phyloP scores from a whole-genome alignment of 2,797 vertebrate genomes.

The Pelochelys cantorii region DNA sequence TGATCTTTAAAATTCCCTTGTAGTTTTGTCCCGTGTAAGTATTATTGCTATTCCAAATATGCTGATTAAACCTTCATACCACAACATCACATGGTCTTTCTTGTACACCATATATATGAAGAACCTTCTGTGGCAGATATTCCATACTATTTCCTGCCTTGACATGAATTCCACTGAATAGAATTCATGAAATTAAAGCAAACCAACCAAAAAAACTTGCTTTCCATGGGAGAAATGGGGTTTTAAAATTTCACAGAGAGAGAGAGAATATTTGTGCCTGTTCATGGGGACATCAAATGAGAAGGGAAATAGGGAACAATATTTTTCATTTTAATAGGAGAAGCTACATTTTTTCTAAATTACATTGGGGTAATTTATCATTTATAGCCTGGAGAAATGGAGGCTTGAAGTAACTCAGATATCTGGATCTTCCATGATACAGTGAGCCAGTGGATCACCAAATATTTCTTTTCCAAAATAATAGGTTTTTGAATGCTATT shows the following conservation, averaged over 20 bases:
- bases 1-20: not conserved
- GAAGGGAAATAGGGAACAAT: constrained; percentile 30
- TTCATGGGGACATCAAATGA: not conserved
- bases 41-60: not conserved
- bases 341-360: not conserved
- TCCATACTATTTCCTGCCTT: not conserved
- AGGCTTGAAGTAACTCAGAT: not conserved
- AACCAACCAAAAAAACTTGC: not conserved
- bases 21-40: not conserved
- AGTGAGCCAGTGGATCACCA: not conserved
- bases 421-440: not conserved
- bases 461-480: not conserved
- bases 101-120: not conserved
- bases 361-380: constrained; percentile 34
- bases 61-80: not conserved
- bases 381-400: not conserved
- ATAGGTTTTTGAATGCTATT: rapidly evolving
- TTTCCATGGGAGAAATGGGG: not conserved
- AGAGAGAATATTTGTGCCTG: not conserved
- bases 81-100: not conserved
- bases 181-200: not conserved
- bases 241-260: not conserved
- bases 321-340: not conserved
- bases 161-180: not conserved
- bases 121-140: not conserved